These are phyloP conservation scores for Apocrypta bakeri DNA, from an alignment of 1,140 invertebrate species.

Conservation along the genomic window DNA sequence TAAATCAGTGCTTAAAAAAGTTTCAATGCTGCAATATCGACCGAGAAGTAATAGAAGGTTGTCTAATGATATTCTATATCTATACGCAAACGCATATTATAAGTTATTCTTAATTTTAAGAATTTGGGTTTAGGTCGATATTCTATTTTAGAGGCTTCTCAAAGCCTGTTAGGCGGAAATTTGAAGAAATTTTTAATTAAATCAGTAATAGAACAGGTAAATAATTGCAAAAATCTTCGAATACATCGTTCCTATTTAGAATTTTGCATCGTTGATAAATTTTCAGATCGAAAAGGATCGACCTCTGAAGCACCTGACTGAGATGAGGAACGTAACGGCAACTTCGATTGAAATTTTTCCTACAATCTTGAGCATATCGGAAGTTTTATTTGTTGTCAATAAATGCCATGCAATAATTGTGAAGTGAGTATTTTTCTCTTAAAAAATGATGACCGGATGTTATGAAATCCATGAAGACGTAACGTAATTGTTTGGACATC, in stretches of 20 bases:
- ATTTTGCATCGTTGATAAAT: neutral
- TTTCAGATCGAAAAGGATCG: slow-evolving; percentile 62
- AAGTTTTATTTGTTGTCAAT: slow-evolving; percentile 55
- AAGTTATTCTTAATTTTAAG: neutral
- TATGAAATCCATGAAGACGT: too few relatives aligned
- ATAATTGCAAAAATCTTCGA: neutral
- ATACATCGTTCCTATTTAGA: too few relatives aligned
- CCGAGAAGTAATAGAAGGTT: too few relatives aligned
- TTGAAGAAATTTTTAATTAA: slow-evolving; percentile 58
- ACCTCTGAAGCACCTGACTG: slow-evolving; percentile 67
- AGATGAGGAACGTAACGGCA: slow-evolving; percentile 68
- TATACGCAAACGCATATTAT: too few relatives aligned
- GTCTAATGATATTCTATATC: too few relatives aligned
- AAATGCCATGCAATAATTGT: slow-evolving; percentile 48
- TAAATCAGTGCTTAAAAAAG: too few relatives aligned
- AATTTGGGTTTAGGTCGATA: slow-evolving; percentile 45
- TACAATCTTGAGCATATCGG: slow-evolving; percentile 22
- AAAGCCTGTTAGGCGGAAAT: slow-evolving; percentile 11
- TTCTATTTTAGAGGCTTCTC: neutral
- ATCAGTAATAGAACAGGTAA: slow-evolving; percentile 55
- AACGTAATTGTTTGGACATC: too few relatives aligned
- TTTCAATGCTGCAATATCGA: too few relatives aligned
- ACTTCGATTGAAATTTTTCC: slow-evolving; percentile 66
- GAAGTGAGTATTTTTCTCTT: slow-evolving; percentile 55
- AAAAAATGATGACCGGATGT: too few relatives aligned